Evolutionary conservation across 2,888 invertebrate genomes (phyloP).

Genomic region (Yponomeuta plumbellus): DNA sequence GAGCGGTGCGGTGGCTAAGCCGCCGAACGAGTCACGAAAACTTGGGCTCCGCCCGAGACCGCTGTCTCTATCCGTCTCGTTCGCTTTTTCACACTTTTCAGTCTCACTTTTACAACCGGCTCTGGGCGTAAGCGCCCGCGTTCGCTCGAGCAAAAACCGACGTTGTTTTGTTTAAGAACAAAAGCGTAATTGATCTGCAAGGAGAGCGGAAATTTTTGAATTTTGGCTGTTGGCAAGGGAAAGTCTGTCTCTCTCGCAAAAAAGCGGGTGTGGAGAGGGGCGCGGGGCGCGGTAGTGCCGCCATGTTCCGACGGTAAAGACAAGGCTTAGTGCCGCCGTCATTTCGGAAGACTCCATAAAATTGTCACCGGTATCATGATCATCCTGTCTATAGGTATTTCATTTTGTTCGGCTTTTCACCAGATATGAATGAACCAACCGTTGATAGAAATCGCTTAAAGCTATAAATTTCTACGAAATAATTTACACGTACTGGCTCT

Average conservation of each 20-base stretch:
- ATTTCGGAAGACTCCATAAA: constrained; percentile 29
- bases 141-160: constrained; percentile 24
- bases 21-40: constrained; percentile 74
- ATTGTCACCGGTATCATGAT: neutral
- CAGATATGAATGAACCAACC: neutral
- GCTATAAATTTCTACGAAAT: no score
- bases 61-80: constrained; percentile 73
- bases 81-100: constrained; percentile 77
- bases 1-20: constrained; percentile 66
- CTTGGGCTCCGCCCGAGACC: constrained; percentile 75
- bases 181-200: neutral
- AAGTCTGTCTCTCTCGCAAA: constrained; percentile 75
- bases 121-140: constrained; percentile 22
- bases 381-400: neutral
- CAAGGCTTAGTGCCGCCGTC: constrained; percentile 28
- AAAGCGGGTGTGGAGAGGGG: constrained; percentile 56
- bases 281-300: constrained; percentile 46
- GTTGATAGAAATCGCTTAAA: no score
- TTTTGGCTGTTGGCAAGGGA: constrained; percentile 66
- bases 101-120: constrained; percentile 28
- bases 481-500: no score
- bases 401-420: neutral
- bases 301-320: constrained; percentile 72
- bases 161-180: constrained; percentile 22
- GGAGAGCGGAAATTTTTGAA: constrained; percentile 71